Percentiles rank a stretch among this genome's conserved stretches.
Conservation (phyloP, 2,113 vertebrate genomes). For the Lamprologus tigripictilis region DNA sequence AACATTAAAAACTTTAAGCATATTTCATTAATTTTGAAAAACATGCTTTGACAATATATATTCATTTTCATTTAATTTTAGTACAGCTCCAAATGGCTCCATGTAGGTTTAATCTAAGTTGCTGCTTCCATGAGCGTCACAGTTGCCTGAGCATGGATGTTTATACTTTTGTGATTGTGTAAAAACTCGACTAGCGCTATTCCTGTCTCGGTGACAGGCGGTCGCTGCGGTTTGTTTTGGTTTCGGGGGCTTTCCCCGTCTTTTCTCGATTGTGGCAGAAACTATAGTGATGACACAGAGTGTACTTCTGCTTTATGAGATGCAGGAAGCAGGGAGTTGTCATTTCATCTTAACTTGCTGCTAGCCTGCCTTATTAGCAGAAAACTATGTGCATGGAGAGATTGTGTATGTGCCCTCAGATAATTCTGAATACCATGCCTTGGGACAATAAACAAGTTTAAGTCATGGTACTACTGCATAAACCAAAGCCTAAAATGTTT, state of each 20-base stretch:
- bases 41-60: background rate
- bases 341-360: background rate
- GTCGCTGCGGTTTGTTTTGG: background rate
- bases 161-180: background rate
- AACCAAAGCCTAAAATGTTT: background rate
- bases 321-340: background rate
- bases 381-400: background rate
- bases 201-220: background rate
- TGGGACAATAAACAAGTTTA: background rate
- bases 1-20: background rate
- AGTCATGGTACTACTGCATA: background rate
- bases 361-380: background rate
- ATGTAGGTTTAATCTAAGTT: background rate
- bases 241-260: conserved; percentile 28
- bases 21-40: background rate
- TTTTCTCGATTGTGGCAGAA: conserved; percentile 11
- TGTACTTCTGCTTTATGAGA: conserved; percentile 40
- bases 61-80: background rate
- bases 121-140: background rate
- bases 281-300: background rate
- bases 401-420: background rate
- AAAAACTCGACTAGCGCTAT: background rate
- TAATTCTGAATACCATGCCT: background rate
- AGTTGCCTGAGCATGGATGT: background rate
- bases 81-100: background rate